These are phyloP conservation scores for Caenorhabditis zanzibari DNA, from an alignment of 2,888 invertebrate species.

Conservation along the genomic window DNA sequence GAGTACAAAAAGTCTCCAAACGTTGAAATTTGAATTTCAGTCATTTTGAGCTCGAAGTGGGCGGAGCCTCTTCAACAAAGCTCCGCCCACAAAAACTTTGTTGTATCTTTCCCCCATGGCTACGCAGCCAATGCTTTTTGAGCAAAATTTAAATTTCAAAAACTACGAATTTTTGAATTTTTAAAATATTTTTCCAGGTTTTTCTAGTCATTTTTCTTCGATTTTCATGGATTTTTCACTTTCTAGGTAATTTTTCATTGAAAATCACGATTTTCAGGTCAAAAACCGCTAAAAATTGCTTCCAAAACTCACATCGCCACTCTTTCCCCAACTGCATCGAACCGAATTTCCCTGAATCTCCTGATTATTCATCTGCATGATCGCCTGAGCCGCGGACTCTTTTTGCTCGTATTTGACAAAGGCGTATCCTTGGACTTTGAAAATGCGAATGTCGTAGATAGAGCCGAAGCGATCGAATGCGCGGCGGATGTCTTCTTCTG, in stretches of 20 bases:
- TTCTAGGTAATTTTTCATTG: too few species aligned
- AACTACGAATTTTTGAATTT: background rate
- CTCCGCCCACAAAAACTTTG: too few species aligned
- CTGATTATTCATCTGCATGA: slow-evolving; percentile 95
- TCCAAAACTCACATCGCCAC: slow-evolving; percentile 56
- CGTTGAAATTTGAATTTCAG: too few species aligned
- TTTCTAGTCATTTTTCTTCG: background rate
- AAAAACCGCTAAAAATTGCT: background rate
- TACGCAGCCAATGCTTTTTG: too few species aligned
- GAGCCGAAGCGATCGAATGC: slow-evolving; percentile 95
- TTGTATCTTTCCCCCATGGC: too few species aligned
- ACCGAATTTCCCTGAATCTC: slow-evolving; percentile 96
- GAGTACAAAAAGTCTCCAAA: too few species aligned
- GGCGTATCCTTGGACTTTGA: slow-evolving; percentile 94
- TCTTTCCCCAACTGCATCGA: slow-evolving; percentile 99
- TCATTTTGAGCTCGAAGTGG: too few species aligned
- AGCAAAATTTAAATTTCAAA: too few species aligned
- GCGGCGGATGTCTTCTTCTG: slow-evolving; percentile 96
- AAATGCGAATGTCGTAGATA: slow-evolving; percentile 96
- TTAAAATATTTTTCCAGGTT: background rate
- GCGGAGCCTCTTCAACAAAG: too few species aligned
- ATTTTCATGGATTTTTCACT: background rate
- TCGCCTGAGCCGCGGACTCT: slow-evolving; percentile 97
- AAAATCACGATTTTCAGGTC: background rate
- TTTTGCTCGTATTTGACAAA: slow-evolving; percentile 92